Evolutionary conservation across 2,888 invertebrate genomes (phyloP).

Genomic region (Archips xylosteana): DNA sequence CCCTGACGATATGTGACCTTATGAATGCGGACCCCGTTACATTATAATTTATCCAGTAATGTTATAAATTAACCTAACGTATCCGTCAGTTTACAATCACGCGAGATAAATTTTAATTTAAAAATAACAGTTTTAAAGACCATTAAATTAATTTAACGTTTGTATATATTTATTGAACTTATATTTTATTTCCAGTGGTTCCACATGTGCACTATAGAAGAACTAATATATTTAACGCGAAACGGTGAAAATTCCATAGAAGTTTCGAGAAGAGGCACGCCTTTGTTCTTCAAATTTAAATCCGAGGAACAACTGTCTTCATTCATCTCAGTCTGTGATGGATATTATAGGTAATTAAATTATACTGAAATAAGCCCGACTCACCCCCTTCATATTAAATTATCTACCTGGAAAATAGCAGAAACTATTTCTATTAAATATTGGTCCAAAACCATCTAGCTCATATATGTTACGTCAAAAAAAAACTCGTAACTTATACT

Average conservation of each 20-base stretch:
- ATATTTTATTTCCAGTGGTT: constrained; percentile 85
- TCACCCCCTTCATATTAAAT: neutral
- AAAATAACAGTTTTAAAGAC: too few species aligned
- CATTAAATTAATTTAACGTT: too few species aligned
- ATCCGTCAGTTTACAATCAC: neutral
- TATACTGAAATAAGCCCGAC: neutral
- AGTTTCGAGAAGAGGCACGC: constrained; percentile 92
- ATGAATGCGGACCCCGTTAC: too few species aligned
- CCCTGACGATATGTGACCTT: too few species aligned
- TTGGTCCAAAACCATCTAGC: neutral
- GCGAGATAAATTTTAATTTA: too few species aligned
- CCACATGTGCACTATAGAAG: constrained; percentile 92
- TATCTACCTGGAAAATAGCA: neutral
- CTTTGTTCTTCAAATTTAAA: constrained; percentile 90
- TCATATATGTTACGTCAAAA: neutral
- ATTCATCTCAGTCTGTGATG: constrained; percentile 93
- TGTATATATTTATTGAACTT: too few species aligned
- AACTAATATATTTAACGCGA: constrained; percentile 93
- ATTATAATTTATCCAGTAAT: too few species aligned
- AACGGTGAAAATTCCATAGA: constrained; percentile 90
- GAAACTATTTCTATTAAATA: too few species aligned
- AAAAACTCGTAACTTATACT: neutral
- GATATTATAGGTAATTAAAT: constrained; percentile 89
- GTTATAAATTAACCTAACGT: neutral
- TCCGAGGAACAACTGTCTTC: constrained; percentile 89